Percentiles rank a stretch among this genome's conserved stretches.
These are phyloP conservation scores for Papilio protenor DNA, from an alignment of 2,888 invertebrate genomes.

Conservation along the genomic window DNA sequence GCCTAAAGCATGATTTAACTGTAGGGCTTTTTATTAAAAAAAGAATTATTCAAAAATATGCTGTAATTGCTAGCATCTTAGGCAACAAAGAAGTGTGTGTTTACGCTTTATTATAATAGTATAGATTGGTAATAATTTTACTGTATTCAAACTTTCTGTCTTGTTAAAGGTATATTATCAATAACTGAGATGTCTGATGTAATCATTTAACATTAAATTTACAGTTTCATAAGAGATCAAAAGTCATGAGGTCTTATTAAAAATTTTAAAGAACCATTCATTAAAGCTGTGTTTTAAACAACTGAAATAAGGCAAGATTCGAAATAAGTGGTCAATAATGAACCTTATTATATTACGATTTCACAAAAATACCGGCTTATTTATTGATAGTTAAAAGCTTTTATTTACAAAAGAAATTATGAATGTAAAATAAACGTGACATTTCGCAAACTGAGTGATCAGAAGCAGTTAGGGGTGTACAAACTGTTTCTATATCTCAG, in stretches of 20 bases:
- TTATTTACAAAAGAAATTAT: too few species aligned
- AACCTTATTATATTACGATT: conserved; percentile 24
- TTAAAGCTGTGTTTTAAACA: conserved; percentile 30
- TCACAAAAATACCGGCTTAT: neutral
- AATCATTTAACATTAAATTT: neutral
- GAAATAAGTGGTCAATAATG: conserved; percentile 2
- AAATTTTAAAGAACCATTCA: conserved; percentile 33
- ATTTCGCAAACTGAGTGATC: neutral
- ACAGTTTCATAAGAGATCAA: conserved; percentile 13
- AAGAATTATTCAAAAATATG: too few species aligned
- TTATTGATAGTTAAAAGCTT: too few species aligned
- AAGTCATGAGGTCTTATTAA: conserved; percentile 32
- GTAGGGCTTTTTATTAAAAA: too few species aligned
- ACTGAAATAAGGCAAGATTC: conserved; percentile 19
- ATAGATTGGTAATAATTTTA: too few species aligned
- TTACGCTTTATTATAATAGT: too few species aligned
- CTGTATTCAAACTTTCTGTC: neutral
- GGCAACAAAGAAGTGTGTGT: too few species aligned
- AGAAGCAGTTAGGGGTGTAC: neutral
- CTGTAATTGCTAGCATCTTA: too few species aligned
- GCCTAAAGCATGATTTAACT: too few species aligned
- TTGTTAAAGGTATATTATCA: neutral
- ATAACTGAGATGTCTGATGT: neutral
- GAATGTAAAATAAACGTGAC: neutral
- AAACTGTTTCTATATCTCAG: neutral